These are phyloP conservation scores for Diphyllodes magnificus DNA, from an alignment of 2,113 vertebrate species.

Conservation along the genomic window DNA sequence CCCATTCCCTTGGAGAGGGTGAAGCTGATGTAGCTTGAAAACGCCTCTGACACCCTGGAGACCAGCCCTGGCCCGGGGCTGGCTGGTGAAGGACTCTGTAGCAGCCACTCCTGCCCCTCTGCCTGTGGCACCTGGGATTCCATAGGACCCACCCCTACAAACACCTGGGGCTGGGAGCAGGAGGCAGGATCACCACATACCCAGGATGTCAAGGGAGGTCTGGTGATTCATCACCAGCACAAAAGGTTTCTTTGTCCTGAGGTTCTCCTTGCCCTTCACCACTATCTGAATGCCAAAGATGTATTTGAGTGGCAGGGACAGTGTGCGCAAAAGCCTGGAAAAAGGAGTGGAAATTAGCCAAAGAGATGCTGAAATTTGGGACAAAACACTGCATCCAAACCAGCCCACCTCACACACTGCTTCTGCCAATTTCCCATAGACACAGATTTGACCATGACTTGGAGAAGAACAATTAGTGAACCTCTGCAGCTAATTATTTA, in stretches of 20 bases:
- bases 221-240: slow-evolving; percentile 78
- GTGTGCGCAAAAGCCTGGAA: neutral
- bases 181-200: slow-evolving; percentile 9
- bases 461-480: neutral
- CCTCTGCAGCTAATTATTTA: neutral
- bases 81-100: neutral
- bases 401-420: neutral
- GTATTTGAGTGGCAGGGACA: slow-evolving; percentile 46
- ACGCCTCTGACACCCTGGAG: neutral
- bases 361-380: neutral
- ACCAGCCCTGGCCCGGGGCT: neutral
- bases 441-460: neutral
- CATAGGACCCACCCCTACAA: neutral
- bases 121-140: neutral
- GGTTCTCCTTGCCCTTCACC: slow-evolving; percentile 75
- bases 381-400: neutral
- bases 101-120: neutral
- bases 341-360: neutral
- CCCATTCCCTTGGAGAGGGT: neutral
- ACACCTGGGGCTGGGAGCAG: neutral
- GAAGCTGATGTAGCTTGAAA: neutral
- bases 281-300: slow-evolving; percentile 70
- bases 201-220: slow-evolving; percentile 74
- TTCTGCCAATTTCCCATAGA: neutral
- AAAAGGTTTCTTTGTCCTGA: slow-evolving; percentile 68